Conservation (phyloP, 1,140 invertebrate species). For the Drosophila setifemur region DNA sequence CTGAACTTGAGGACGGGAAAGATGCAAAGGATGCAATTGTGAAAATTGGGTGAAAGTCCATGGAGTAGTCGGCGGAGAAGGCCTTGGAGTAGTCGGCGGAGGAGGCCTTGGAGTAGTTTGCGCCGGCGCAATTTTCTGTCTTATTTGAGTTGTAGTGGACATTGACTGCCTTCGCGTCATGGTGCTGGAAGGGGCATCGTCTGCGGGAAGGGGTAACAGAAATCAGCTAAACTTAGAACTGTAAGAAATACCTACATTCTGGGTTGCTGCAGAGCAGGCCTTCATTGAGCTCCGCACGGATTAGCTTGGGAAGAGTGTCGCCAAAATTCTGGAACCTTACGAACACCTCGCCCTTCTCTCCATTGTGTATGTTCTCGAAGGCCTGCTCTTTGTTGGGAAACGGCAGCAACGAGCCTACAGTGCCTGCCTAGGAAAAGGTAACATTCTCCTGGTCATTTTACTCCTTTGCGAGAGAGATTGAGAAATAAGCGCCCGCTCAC, state of each 20-base stretch:
- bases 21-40: no score
- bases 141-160: constrained; percentile 4
- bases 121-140: background rate
- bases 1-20: no score
- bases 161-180: constrained; percentile 27
- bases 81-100: no score
- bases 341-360: constrained; percentile 29
- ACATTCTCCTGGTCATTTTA: background rate
- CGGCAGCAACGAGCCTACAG: constrained; percentile 25
- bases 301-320: constrained; percentile 50
- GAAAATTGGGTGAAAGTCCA: no score
- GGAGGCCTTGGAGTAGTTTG: no score
- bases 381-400: constrained; percentile 44
- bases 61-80: no score
- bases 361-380: constrained; percentile 34
- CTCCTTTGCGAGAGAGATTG: background rate
- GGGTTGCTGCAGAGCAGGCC: constrained; percentile 26
- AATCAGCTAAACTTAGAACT: background rate
- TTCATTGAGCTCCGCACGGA: constrained; percentile 30
- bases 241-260: constrained; percentile 39
- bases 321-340: constrained; percentile 31
- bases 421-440: constrained; percentile 9
- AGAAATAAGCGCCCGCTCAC: background rate
- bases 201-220: background rate
- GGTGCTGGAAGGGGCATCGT: constrained; percentile 40